Base-by-base conservation (phyloP, 2,888 invertebrate species). In the Trachelus troglodyta region DNA sequence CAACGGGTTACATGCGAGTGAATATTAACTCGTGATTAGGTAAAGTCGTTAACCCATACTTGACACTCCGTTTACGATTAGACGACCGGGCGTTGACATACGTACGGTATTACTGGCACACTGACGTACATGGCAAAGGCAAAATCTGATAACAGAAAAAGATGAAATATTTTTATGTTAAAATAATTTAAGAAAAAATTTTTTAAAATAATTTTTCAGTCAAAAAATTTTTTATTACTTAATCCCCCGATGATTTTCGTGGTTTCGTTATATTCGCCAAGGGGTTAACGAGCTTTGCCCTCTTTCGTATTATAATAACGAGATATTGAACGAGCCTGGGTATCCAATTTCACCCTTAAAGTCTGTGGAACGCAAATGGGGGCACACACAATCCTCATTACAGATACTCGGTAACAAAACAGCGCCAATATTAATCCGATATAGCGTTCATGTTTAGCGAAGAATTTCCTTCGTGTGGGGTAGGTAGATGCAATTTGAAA, bases 301-400 rank as follows among this genome's bases (percentile, higher is more conserved):
- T 78, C 83, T 80, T 81, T 81, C 78, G 83, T 84, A 90, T 90
- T 90, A 89, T 87, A 86, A 87, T 89, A 90, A 91, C 90, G 90
- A 90, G 89, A 88, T 89, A 90, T 89, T 86, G 90, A 89, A 86
- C 87, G 71, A 80, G 77, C 81, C 80, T 74, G 79, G 81, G 77
- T 89, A 90, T 91, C 90, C 86, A 84, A 86, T 91, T 91, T 89
- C 91, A 89, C 89, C 90, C 90, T 88, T 87, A 85, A 87, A 86
- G 82, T 86, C 80, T 80, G 35, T n/a, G 69, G n/a, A 77, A 56
- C 79, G 81, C 69, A 75, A 69, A 74, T 56, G 74, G 75, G 81
- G 71, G 86, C 89, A 88, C 88, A 90, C 87, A 88, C 89, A 89
- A 90, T 88, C 88, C 91, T 91, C 91, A 90, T 91, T 91, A 90